Percentiles rank a stretch among this genome's conserved stretches.
Evolutionary conservation across 2,888 invertebrate genomes (phyloP).

Genomic region (Pristionchus fissidentatus): DNA sequence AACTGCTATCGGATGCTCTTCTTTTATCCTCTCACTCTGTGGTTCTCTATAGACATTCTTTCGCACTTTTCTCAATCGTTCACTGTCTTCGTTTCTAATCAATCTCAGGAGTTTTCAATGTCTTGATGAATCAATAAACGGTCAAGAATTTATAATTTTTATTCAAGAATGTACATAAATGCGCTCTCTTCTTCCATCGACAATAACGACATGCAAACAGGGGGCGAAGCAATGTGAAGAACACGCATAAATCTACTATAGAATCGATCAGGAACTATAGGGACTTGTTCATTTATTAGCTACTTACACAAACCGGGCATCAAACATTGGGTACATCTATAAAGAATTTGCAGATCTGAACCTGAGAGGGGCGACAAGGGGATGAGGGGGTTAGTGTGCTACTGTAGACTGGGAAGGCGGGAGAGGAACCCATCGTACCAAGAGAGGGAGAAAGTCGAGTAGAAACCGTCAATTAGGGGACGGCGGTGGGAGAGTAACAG

Average conservation of each 20-base stretch:
- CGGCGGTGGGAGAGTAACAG: not conserved
- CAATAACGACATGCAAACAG: not conserved
- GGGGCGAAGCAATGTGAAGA: not conserved
- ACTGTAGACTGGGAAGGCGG: not conserved
- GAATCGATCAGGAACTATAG: not conserved
- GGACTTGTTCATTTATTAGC: conserved; percentile 20
- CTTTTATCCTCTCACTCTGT: not conserved
- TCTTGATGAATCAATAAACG: not conserved
- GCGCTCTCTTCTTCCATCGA: not conserved
- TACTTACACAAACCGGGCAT: not conserved
- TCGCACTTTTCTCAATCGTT: not conserved
- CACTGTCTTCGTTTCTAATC: conserved; percentile 1
- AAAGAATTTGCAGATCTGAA: not conserved
- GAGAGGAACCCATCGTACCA: not conserved
- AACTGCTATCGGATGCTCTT: not conserved
- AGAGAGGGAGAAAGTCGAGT: not conserved
- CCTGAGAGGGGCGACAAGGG: not conserved
- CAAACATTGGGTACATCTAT: no score
- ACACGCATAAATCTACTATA: no score
- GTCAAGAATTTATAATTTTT: conserved; percentile 29
- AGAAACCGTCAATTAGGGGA: not conserved
- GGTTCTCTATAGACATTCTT: not conserved
- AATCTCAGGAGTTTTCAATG: conserved; percentile 25
- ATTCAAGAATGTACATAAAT: conserved; percentile 42
- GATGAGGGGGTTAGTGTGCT: no score